Conservation (phyloP, 2,888 invertebrate genomes). For the Brenthis daphne region DNA sequence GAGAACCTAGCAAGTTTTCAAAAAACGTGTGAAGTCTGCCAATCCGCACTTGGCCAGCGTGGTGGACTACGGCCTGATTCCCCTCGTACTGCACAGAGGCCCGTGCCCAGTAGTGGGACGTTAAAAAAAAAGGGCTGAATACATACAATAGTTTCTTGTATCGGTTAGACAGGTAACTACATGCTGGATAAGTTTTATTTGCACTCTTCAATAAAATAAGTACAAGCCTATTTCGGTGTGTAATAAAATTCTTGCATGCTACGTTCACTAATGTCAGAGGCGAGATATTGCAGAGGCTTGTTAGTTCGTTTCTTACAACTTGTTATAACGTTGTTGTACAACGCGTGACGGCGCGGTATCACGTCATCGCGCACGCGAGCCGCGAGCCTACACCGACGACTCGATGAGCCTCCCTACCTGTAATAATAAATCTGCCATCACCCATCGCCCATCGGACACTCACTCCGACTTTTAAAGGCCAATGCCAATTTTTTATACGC, state of each 20-base stretch:
- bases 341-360: conserved; percentile 76
- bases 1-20: too few species aligned
- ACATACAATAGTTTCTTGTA: background rate
- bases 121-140: too few species aligned
- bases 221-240: conserved; percentile 32
- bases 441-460: conserved; percentile 40
- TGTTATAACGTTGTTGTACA: conserved; percentile 70
- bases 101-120: too few species aligned
- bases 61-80: too few species aligned
- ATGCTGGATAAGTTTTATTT: background rate
- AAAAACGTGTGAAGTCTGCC: too few species aligned
- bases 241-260: conserved; percentile 58
- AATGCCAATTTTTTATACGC: conserved; percentile 39
- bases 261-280: conserved; percentile 49
- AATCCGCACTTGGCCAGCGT: too few species aligned
- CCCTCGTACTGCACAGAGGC: too few species aligned
- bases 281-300: conserved; percentile 62
- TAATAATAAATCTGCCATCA: conserved; percentile 48
- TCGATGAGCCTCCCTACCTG: conserved; percentile 56
- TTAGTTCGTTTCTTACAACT: conserved; percentile 71
- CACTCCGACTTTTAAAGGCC: conserved; percentile 42
- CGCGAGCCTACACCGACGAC: conserved; percentile 29
- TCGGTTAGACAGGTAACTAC: background rate
- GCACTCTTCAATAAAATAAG: conserved; percentile 22
- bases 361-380: conserved; percentile 76